Percentiles rank a stretch among this genome's conserved stretches.
Evolutionary conservation across 2,113 vertebrate species (phyloP).

Genomic region (Chlorodrepanis virens): DNA sequence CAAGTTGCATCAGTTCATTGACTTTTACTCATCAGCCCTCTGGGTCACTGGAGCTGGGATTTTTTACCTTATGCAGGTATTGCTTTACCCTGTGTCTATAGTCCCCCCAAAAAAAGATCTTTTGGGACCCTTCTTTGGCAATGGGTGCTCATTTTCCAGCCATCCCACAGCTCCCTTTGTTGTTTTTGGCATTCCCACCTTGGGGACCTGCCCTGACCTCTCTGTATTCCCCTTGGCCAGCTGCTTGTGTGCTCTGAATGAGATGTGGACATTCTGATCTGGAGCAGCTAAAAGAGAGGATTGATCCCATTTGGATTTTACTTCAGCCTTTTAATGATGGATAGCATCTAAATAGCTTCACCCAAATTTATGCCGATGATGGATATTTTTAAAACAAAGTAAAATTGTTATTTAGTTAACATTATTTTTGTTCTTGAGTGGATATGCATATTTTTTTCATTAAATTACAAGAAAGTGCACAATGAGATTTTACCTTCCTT

Average conservation of each 20-base stretch:
- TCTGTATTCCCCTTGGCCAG: not conserved
- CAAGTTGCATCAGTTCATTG: not conserved
- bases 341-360: not conserved
- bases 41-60: not conserved
- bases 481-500: not conserved
- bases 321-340: not conserved
- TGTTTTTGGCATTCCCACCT: not conserved
- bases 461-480: not conserved
- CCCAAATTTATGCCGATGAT: not conserved
- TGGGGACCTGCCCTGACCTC: not conserved
- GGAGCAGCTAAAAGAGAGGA: not conserved
- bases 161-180: accelerated
- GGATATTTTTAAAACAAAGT: not conserved
- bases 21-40: not conserved
- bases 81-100: not conserved
- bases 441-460: not conserved
- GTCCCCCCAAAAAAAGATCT: too few relatives aligned
- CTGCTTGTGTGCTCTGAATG: not conserved
- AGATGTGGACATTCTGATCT: not conserved
- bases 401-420: not conserved
- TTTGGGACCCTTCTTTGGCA: not conserved
- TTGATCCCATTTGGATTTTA: not conserved
- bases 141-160: not conserved
- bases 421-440: not conserved
- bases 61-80: not conserved